Percentiles rank a stretch among this genome's conserved stretches.
Conservation (phyloP, 64 coral and sea anemone genomes). For the Actinia tenebrosa region DNA sequence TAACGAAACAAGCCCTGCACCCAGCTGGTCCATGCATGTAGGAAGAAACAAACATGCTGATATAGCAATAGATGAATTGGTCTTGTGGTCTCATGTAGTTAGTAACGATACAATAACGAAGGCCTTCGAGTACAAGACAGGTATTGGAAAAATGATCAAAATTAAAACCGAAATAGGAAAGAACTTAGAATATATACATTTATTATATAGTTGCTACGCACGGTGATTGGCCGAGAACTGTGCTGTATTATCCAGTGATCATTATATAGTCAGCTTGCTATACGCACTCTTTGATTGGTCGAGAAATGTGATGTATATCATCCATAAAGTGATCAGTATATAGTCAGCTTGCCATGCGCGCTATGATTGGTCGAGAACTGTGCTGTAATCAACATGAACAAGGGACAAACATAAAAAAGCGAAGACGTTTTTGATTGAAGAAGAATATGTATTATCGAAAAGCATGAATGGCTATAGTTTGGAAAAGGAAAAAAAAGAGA, state of each 20-base stretch:
- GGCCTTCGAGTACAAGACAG: slow-evolving; percentile 5
- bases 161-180: background rate
- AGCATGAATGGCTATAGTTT: background rate
- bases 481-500: background rate
- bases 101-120: background rate
- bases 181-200: background rate
- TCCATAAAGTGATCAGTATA: too few relatives aligned
- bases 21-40: slow-evolving; percentile 1
- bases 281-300: too few relatives aligned
- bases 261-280: too few relatives aligned
- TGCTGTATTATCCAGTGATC: too few relatives aligned
- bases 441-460: background rate
- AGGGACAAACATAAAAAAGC: background rate
- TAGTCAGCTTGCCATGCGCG: too few relatives aligned
- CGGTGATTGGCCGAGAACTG: too few relatives aligned
- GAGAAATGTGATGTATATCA: too few relatives aligned
- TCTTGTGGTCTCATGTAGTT: background rate
- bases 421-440: background rate
- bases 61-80: slow-evolving; percentile 10
- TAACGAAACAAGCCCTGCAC: background rate
- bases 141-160: background rate
- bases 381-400: too few relatives aligned
- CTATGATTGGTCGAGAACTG: too few relatives aligned
- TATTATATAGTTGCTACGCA: too few relatives aligned
- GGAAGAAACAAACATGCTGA: background rate